These are phyloP conservation scores for Sardinella longiceps DNA, from an alignment of 2,797 vertebrate species.

Conservation along the genomic window DNA sequence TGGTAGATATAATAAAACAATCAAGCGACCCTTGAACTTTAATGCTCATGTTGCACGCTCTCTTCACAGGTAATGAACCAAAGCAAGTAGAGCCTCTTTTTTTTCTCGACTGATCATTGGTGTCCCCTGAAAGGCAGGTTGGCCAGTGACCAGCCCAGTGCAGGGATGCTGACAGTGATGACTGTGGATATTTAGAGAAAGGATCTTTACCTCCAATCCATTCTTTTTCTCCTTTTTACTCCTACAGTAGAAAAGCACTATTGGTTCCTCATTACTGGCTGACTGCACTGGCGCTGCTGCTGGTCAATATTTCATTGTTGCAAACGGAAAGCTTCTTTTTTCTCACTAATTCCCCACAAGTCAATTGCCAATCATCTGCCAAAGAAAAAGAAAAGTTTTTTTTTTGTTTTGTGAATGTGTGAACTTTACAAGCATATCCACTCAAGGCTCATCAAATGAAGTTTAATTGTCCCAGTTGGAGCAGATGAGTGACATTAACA, in stretches of 20 bases:
- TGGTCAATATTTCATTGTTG: slow-evolving; percentile 19
- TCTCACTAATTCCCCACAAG: slow-evolving; percentile 7
- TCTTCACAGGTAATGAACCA: not conserved
- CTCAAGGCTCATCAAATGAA: not conserved
- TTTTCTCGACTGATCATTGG: not conserved
- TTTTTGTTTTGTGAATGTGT: not conserved
- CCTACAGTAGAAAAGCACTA: slow-evolving; percentile 4
- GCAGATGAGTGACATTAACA: not conserved
- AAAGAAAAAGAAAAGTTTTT: not conserved
- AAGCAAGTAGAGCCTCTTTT: not conserved
- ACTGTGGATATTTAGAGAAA: slow-evolving; percentile 11
- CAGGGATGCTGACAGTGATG: slow-evolving; percentile 14
- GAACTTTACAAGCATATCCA: not conserved
- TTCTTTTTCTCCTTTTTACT: slow-evolving; percentile 11
- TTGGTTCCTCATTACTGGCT: slow-evolving; percentile 20
- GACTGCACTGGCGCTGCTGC: not conserved
- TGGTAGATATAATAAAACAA: not conserved
- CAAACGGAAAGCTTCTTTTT: slow-evolving; percentile 18
- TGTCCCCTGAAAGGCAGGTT: not conserved
- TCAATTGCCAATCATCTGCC: slow-evolving; percentile 25
- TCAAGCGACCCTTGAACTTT: not conserved
- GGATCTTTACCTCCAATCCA: slow-evolving; percentile 10
- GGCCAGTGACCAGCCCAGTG: not conserved
- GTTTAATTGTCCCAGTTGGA: slow-evolving; percentile 13
- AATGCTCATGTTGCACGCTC: not conserved